These are phyloP conservation scores for Amphiprion percula DNA, from an alignment of 2,113 vertebrate species.

Conservation along the genomic window DNA sequence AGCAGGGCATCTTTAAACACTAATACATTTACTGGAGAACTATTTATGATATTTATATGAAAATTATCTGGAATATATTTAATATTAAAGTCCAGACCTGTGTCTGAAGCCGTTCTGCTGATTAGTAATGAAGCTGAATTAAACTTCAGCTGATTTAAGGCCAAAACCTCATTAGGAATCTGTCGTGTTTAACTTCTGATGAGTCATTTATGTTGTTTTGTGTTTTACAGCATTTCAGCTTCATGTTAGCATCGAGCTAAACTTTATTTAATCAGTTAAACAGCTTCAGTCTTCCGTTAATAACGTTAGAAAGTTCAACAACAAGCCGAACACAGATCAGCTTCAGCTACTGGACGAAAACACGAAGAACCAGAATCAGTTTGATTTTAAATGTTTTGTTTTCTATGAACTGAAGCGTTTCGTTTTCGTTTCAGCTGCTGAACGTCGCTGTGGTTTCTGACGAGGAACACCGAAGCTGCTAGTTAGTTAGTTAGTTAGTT, in stretches of 20 bases:
- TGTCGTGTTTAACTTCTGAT: slow-evolving; percentile 9
- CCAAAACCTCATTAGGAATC: not conserved
- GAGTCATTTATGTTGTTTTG: slow-evolving; percentile 24
- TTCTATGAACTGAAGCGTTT: not conserved
- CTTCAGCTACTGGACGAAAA: no score
- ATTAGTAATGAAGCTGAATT: not conserved
- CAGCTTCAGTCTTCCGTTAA: no score
- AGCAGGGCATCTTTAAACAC: not conserved
- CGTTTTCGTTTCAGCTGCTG: slow-evolving; percentile 47
- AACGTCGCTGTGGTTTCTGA: slow-evolving; percentile 3
- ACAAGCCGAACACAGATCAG: no score
- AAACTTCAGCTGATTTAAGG: not conserved
- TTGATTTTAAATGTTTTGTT: no score
- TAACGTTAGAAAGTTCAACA: no score
- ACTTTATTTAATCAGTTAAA: no score
- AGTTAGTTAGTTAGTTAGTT: no score
- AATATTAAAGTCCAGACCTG: no score
- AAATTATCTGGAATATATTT: no score
- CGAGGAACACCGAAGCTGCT: not conserved
- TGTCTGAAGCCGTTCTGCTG: not conserved
- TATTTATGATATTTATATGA: no score
- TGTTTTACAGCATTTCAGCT: not conserved
- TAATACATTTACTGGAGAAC: not conserved
- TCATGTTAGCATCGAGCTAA: not conserved
- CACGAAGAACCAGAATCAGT: no score